Conservation (phyloP, 2,113 vertebrate genomes). For the Otocyon megalotis region DNA sequence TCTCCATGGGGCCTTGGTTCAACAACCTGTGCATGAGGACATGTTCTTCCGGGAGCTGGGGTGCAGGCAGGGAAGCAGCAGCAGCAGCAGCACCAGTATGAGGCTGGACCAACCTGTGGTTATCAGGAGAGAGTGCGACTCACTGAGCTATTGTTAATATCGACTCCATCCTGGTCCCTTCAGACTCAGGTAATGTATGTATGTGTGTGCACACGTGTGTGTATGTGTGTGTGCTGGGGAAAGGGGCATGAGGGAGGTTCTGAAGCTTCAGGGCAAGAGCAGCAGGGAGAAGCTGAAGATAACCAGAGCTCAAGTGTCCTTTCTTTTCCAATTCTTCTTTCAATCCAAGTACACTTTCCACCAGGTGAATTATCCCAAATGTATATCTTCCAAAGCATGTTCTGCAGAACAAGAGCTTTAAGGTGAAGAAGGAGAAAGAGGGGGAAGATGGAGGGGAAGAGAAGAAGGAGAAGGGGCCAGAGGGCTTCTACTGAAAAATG, state of each 20-base stretch:
- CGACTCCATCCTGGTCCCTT: not conserved
- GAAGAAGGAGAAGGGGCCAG: not conserved
- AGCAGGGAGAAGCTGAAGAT: not conserved
- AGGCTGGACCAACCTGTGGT: not conserved
- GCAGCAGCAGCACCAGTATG: rapidly evolving
- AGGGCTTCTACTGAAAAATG: not conserved
- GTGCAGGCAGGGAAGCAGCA: not conserved
- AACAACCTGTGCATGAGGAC: not conserved
- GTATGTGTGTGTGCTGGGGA: not conserved
- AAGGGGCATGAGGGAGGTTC: too few relatives aligned
- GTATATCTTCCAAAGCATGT: not conserved
- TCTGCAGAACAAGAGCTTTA: not conserved
- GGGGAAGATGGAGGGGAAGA: not conserved
- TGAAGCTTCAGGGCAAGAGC: not conserved
- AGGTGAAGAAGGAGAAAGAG: not conserved
- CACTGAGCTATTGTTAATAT: rapidly evolving
- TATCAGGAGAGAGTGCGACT: too few relatives aligned
- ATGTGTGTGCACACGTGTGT: not conserved
- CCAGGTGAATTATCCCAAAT: not conserved
- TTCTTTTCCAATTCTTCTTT: not conserved
- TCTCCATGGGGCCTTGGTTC: not conserved
- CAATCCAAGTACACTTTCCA: not conserved
- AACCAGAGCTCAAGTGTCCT: not conserved
- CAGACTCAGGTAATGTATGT: not conserved
- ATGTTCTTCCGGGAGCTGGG: not conserved